A percentile compares a stretch with the other conserved stretches of the same genome.
Conservation (phyloP, 2,888 invertebrate species). For the Diadegma fenestrale region DNA sequence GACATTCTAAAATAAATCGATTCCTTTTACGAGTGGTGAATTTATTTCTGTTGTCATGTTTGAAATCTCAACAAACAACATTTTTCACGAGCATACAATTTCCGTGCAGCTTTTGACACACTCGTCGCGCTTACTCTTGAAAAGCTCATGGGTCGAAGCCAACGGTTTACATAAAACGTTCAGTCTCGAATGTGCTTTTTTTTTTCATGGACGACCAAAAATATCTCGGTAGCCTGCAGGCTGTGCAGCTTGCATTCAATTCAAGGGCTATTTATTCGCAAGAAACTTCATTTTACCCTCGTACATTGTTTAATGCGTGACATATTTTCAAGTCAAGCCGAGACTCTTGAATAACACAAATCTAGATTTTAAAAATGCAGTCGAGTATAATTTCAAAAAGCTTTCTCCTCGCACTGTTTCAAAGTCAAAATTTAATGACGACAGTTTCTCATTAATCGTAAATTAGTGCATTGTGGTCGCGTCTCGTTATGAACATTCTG, state of each 20-base stretch:
- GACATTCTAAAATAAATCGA: background rate
- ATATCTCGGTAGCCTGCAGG: background rate
- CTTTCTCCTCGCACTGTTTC: background rate
- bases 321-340: conserved; percentile 40
- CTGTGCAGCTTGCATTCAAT: background rate
- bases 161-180: background rate
- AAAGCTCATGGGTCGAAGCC: background rate
- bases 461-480: background rate
- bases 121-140: background rate
- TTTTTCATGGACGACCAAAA: background rate
- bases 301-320: conserved; percentile 69
- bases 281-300: conserved; percentile 39
- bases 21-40: background rate
- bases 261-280: background rate
- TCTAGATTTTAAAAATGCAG: background rate
- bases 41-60: background rate
- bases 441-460: background rate
- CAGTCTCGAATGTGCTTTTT: background rate
- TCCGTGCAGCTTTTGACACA: conserved; percentile 1
- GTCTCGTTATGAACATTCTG: background rate
- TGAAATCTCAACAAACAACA: background rate
- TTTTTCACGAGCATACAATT: background rate
- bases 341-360: background rate
- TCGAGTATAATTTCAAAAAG: background rate
- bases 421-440: background rate